Evolutionary conservation across 1,140 invertebrate genomes (phyloP).

Genomic region (Drosophila miranda): DNA sequence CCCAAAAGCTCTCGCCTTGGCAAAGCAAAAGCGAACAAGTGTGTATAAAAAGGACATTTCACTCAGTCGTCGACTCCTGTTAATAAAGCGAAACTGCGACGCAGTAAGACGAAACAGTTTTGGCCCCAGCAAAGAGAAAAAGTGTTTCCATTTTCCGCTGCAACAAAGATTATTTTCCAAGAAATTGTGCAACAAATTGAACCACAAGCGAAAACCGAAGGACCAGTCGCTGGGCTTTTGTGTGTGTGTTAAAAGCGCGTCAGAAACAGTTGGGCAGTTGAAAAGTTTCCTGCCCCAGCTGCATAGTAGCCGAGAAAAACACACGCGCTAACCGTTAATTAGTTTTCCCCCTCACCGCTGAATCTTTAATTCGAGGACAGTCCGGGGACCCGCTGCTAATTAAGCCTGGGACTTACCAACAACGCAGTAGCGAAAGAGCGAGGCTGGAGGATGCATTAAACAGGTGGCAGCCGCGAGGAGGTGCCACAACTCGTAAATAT

Average conservation of each 20-base stretch:
- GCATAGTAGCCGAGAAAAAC: constrained; percentile 57
- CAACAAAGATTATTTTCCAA: constrained; percentile 15
- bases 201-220: constrained; percentile 14
- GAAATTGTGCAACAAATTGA: constrained; percentile 19
- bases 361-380: constrained; percentile 42
- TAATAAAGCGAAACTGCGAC: constrained; percentile 69
- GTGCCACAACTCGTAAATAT: constrained; percentile 66
- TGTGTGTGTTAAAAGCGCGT: constrained; percentile 27
- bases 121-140: background rate
- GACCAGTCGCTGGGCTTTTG: constrained; percentile 37
- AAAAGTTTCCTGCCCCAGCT: constrained; percentile 38
- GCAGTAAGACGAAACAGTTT: constrained; percentile 53
- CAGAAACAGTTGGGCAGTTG: constrained; percentile 29
- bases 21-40: constrained; percentile 78
- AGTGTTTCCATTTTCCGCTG: constrained; percentile 29
- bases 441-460: constrained; percentile 38
- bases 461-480: constrained; percentile 8
- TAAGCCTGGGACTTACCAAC: constrained; percentile 32
- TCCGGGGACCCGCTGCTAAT: constrained; percentile 32
- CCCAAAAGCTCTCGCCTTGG: constrained; percentile 45
- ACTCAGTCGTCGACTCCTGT: constrained; percentile 74
- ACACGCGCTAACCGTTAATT: constrained; percentile 30
- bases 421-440: constrained; percentile 11
- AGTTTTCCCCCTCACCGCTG: constrained; percentile 5
- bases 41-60: constrained; percentile 81